Evolutionary conservation across 2,113 vertebrate genomes (phyloP).

Genomic region (Pelecanus crispus): DNA sequence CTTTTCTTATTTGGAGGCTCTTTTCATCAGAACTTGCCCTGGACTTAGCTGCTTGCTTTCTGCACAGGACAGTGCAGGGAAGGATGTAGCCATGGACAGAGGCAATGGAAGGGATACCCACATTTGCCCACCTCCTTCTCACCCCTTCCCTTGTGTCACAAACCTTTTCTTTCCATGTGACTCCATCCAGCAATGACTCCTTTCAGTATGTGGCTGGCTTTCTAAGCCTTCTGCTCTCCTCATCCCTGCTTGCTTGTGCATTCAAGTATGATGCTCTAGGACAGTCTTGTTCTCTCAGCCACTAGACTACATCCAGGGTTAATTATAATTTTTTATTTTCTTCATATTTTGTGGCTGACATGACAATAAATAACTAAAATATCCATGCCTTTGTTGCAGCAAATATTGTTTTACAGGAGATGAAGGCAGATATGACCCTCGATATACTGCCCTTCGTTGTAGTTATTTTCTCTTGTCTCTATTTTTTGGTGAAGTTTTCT

Average conservation of each 20-base stretch:
- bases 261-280: background rate
- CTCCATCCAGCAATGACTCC: background rate
- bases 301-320: background rate
- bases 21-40: background rate
- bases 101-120: background rate
- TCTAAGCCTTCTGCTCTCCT: background rate
- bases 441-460: background rate
- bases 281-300: background rate
- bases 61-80: background rate
- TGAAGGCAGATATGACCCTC: constrained; percentile 21
- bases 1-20: background rate
- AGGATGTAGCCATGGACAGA: background rate
- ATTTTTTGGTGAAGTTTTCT: constrained; percentile 5
- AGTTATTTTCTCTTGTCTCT: background rate
- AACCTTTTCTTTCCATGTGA: background rate
- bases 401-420: constrained; percentile 39
- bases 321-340: background rate
- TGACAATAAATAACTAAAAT: background rate
- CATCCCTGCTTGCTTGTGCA: background rate
- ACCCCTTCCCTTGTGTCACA: background rate
- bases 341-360: background rate
- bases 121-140: background rate
- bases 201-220: background rate
- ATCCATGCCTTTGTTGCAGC: background rate
- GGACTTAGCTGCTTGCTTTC: background rate